A percentile compares a stretch with the other conserved stretches of the same genome.
Conservation (phyloP, 2,113 vertebrate genomes). For the Etia nguti region DNA sequence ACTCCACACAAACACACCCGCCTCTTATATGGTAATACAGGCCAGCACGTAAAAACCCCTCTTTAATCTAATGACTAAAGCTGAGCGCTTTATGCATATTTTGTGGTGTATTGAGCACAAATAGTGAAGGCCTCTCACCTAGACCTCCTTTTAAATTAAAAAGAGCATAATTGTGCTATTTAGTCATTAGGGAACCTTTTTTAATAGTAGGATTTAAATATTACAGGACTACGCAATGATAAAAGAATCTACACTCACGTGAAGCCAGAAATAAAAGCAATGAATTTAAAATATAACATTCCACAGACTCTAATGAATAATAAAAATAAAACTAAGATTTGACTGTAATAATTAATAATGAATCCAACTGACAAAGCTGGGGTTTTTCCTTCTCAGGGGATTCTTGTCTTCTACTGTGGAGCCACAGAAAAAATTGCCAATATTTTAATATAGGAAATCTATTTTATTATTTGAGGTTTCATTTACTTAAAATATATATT, state of each 20-base stretch:
- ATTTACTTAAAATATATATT: not conserved
- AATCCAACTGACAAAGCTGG: not conserved
- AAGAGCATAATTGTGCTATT: not conserved
- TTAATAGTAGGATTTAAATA: not conserved
- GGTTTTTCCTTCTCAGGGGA: not conserved
- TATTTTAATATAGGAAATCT: not conserved
- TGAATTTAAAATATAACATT: not conserved
- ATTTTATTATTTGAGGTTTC: not conserved
- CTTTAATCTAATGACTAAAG: constrained; percentile 42
- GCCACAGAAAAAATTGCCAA: not conserved
- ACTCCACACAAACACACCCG: constrained; percentile 28
- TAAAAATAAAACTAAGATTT: not conserved
- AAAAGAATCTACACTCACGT: not conserved
- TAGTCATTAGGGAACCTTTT: not conserved
- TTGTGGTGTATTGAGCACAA: constrained; percentile 14
- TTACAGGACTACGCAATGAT: not conserved
- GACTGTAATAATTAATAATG: not conserved
- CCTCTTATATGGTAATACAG: constrained; percentile 30
- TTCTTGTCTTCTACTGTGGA: not conserved
- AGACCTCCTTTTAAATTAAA: not conserved
- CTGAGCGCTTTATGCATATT: constrained; percentile 2
- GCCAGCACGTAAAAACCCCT: constrained; percentile 9
- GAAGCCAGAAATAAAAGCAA: not conserved
- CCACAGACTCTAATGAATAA: not conserved
- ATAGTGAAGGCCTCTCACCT: constrained; percentile 1